phyloP scores from a whole-genome alignment of 2,888 invertebrate genomes.

The Lithophane semibrunnea region DNA sequence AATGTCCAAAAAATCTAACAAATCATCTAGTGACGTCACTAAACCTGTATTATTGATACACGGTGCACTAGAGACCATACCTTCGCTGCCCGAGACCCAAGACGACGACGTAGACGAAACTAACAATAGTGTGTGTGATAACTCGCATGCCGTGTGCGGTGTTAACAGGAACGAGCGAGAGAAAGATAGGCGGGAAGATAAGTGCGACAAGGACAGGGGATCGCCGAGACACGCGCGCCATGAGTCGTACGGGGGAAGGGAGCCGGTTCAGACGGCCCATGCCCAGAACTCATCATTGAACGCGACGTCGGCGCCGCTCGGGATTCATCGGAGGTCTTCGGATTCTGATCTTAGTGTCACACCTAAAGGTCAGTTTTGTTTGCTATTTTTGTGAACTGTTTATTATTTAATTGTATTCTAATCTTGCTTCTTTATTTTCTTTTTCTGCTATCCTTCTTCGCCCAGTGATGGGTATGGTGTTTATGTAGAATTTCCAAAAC shows the following conservation, averaged over 20 bases:
- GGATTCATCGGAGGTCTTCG: slow-evolving; percentile 95
- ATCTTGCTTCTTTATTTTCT: slow-evolving; percentile 37
- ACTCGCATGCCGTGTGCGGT: slow-evolving; percentile 90
- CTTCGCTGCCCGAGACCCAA: slow-evolving; percentile 84
- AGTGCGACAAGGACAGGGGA: slow-evolving; percentile 79
- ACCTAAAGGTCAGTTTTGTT: slow-evolving; percentile 93
- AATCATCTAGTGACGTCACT: slow-evolving; percentile 76
- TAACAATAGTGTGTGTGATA: slow-evolving; percentile 90
- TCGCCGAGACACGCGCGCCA: slow-evolving; percentile 89
- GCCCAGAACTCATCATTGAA: slow-evolving; percentile 82
- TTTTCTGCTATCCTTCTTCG: slow-evolving; percentile 32
- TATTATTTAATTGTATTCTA: slow-evolving; percentile 19
- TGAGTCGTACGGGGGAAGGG: slow-evolving; percentile 89
- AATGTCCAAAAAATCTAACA: slow-evolving; percentile 82
- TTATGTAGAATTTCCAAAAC: slow-evolving; percentile 12
- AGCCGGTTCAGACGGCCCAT: slow-evolving; percentile 77
- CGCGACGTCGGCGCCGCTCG: slow-evolving; percentile 87
- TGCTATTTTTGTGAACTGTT: neutral
- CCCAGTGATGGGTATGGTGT: slow-evolving; percentile 49
- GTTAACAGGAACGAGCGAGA: slow-evolving; percentile 85
- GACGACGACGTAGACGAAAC: slow-evolving; percentile 82
- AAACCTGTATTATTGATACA: slow-evolving; percentile 81
- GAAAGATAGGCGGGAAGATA: slow-evolving; percentile 71
- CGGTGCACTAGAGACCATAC: slow-evolving; percentile 86
- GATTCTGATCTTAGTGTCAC: slow-evolving; percentile 98